These are phyloP conservation scores for Aphelocoma californica DNA, from an alignment of 2,797 vertebrate species.

Conservation along the genomic window DNA sequence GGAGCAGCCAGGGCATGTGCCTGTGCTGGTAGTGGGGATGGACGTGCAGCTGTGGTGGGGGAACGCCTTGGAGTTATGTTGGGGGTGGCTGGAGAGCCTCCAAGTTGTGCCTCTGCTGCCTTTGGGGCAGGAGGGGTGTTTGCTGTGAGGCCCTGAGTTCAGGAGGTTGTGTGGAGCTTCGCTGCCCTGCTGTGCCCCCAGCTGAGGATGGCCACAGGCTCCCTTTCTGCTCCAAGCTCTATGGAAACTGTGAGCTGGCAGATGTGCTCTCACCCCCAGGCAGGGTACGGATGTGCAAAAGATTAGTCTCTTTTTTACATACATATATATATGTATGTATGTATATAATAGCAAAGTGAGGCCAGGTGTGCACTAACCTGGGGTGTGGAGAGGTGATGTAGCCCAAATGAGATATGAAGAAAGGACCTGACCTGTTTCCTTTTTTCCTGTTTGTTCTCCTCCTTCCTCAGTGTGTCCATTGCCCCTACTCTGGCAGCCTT, in stretches of 20 bases:
- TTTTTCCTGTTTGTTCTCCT: background rate
- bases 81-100: background rate
- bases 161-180: background rate
- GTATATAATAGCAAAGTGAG: background rate
- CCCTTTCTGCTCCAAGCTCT: background rate
- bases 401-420: background rate
- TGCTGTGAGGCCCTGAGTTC: fast-evolving
- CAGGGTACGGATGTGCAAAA: fast-evolving
- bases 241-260: background rate
- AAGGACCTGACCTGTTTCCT: background rate
- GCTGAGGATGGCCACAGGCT: fast-evolving
- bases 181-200: background rate
- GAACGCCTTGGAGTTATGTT: background rate
- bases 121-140: background rate
- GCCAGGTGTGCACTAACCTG: fast-evolving
- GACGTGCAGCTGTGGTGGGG: fast-evolving
- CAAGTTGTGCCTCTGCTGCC: background rate
- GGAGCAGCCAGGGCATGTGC: fast-evolving
- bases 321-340: too few species aligned
- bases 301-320: background rate
- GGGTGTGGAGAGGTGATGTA: background rate
- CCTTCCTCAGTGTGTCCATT: background rate
- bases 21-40: background rate
- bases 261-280: fast-evolving
- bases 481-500: background rate